A percentile compares a stretch with the other conserved stretches of the same genome.
Evolutionary conservation across 1,140 invertebrate genomes (phyloP).

Genomic region (Latrodectus geometricus): DNA sequence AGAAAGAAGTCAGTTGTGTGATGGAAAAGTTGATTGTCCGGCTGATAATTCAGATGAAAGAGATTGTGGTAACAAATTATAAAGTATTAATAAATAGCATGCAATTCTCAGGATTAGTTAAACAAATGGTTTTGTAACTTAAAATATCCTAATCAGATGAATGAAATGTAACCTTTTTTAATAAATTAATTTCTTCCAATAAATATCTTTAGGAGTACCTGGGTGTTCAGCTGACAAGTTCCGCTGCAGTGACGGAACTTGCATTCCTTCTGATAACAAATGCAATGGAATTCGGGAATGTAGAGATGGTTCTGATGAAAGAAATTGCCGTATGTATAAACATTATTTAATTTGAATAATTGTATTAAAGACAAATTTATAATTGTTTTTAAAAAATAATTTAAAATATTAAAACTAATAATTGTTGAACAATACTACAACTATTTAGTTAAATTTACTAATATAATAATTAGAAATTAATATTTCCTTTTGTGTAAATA

Average conservation of each 20-base stretch:
- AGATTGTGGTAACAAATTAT: conserved; percentile 64
- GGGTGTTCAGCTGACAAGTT: conserved; percentile 70
- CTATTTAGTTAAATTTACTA: too few species aligned
- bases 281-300: conserved; percentile 80
- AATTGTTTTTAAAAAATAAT: too few species aligned
- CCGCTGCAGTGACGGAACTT: conserved; percentile 77
- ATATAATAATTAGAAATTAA: too few species aligned
- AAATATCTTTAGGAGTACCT: conserved; percentile 12
- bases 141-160: too few species aligned
- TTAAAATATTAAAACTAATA: too few species aligned
- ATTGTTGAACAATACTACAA: too few species aligned
- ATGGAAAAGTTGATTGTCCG: conserved; percentile 64
- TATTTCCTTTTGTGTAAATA: not conserved
- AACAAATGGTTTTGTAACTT: too few species aligned
- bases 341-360: conserved; percentile 1
- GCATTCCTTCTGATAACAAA: conserved; percentile 74
- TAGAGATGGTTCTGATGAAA: conserved; percentile 79
- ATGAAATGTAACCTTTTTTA: too few species aligned
- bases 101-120: too few species aligned
- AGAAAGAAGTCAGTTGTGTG: conserved; percentile 58
- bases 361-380: too few species aligned
- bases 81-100: too few species aligned
- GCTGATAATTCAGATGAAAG: conserved; percentile 65
- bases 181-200: too few species aligned
- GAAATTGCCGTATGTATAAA: conserved; percentile 77